Conservation (phyloP, 2,113 vertebrate genomes). For the Microtus richardsoni region DNA sequence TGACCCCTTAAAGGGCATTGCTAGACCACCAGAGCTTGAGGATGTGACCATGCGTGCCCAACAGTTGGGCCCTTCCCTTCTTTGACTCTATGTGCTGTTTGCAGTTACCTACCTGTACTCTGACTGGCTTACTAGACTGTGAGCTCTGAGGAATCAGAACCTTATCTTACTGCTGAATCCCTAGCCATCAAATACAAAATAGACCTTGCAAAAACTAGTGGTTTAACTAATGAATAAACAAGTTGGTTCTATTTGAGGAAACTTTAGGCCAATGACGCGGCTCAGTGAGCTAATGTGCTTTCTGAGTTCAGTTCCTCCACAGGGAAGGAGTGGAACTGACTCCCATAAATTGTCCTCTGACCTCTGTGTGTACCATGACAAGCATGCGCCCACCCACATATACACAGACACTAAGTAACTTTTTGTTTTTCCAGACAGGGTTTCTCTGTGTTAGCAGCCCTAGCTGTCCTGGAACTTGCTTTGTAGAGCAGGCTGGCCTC, state of each 20-base stretch:
- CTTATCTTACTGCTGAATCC: neutral
- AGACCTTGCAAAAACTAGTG: conserved; percentile 13
- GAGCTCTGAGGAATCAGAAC: neutral
- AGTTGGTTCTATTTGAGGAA: neutral
- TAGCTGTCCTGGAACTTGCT: neutral
- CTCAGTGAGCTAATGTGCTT: neutral
- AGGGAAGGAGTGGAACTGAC: no score
- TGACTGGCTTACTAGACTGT: neutral
- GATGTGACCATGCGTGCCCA: neutral
- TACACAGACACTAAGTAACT: neutral
- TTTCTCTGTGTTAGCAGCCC: neutral
- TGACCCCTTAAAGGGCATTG: neutral
- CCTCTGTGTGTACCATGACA: no score
- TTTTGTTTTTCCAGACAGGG: neutral
- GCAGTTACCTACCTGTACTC: neutral
- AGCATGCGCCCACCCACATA: no score
- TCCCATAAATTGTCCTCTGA: no score
- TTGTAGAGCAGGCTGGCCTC: neutral
- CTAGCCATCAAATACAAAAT: neutral
- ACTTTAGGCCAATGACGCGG: neutral
- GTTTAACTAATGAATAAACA: neutral
- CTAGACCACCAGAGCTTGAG: no score
- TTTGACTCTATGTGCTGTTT: neutral
- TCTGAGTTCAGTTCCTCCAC: neutral
- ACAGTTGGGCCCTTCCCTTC: neutral